A percentile compares a stretch with the other conserved stretches of the same genome.
Conservation (phyloP, 2,113 vertebrate genomes). For the rat (Rattus norvegicus) region GRCr8 NC_086030.1:8801501-8802000, state of each 20-base stretch:
- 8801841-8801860: slow-evolving; percentile 91
- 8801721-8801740: slow-evolving; percentile 81
- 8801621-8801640: slow-evolving; percentile 88
- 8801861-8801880: slow-evolving; percentile 93
- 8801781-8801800: slow-evolving; percentile 87
- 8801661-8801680: slow-evolving; percentile 90
- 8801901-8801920: slow-evolving; percentile 85
- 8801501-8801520: slow-evolving; percentile 97
- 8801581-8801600: slow-evolving; percentile 89
- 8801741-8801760: slow-evolving; percentile 87
- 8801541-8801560: slow-evolving; percentile 89
- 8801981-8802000: neutral
- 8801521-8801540: slow-evolving; percentile 85
- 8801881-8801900: slow-evolving; percentile 85
- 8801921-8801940: slow-evolving; percentile 27
- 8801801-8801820: slow-evolving; percentile 91
- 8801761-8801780: slow-evolving; percentile 89
- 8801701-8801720: slow-evolving; percentile 79
- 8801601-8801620: slow-evolving; percentile 92
- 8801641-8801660: slow-evolving; percentile 87
- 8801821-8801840: slow-evolving; percentile 86
- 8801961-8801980: too few species aligned
- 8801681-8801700: slow-evolving; percentile 87
- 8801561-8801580: slow-evolving; percentile 86
- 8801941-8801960: slow-evolving; percentile 52